Conservation (phyloP, 2,113 vertebrate genomes). For the Paralichthys olivaceus region DNA sequence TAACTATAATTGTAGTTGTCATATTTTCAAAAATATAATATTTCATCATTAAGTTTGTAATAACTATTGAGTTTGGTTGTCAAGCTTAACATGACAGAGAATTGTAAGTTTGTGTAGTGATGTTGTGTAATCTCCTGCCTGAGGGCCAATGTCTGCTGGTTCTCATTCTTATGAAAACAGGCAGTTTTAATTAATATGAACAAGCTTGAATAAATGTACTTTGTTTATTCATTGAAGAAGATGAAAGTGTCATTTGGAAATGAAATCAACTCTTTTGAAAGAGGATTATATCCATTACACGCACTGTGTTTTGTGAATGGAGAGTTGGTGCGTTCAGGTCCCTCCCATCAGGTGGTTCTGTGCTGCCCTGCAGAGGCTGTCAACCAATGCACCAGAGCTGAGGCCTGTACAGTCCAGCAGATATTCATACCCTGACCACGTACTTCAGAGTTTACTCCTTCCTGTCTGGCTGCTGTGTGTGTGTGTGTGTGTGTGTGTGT, state of each 20-base stretch:
- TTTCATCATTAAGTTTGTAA: background rate
- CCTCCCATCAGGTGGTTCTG: conserved; percentile 14
- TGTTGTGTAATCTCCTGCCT: background rate
- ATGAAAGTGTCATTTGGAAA: background rate
- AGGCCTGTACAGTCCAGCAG: conserved; percentile 38
- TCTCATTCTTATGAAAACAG: background rate
- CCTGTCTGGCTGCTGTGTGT: conserved; percentile 30
- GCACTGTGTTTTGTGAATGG: background rate
- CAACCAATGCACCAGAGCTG: conserved; percentile 55
- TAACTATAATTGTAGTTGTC: background rate
- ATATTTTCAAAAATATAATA: background rate
- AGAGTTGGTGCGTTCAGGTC: background rate
- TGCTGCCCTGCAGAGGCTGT: conserved; percentile 45
- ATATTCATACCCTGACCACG: conserved; percentile 66
- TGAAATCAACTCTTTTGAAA: background rate
- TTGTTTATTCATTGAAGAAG: too few species aligned
- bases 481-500: conserved; percentile 29
- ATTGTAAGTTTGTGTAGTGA: background rate
- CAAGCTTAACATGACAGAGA: background rate
- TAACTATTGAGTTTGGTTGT: background rate
- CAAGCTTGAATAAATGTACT: too few species aligned
- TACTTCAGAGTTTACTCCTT: conserved; percentile 52
- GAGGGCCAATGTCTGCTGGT: background rate
- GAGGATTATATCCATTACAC: background rate
- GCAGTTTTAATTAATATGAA: conserved; percentile 1